Evolutionary conservation across 2,113 vertebrate genomes (phyloP).

Genomic region (Heterocephalus glaber): DNA sequence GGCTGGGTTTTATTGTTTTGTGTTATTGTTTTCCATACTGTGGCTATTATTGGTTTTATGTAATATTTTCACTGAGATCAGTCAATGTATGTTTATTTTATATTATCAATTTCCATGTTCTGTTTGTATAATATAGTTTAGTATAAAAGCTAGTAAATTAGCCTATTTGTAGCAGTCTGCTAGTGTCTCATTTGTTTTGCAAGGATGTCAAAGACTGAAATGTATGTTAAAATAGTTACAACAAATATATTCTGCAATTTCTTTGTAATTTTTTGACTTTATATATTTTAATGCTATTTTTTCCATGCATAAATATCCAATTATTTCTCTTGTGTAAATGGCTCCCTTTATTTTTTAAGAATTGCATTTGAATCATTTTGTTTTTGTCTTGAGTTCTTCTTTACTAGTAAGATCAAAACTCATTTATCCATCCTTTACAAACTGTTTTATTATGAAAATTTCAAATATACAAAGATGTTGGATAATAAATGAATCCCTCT

Average conservation of each 20-base stretch:
- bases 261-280: neutral
- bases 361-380: neutral
- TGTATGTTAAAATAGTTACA: neutral
- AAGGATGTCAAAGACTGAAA: neutral
- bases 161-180: neutral
- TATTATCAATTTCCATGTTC: neutral
- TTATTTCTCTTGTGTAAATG: neutral
- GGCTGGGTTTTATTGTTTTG: neutral
- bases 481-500: neutral
- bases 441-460: neutral
- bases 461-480: neutral
- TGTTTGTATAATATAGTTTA: neutral
- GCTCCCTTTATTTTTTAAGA: neutral
- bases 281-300: neutral
- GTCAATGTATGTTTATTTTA: neutral
- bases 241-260: neutral
- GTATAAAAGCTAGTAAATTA: neutral
- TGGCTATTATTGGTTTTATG: neutral
- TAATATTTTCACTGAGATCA: neutral
- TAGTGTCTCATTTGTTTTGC: neutral
- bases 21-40: neutral
- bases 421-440: neutral
- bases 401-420: neutral
- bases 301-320: neutral
- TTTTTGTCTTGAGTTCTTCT: neutral